A percentile compares a stretch with the other conserved stretches of the same genome.
phyloP scores from a whole-genome alignment of 2,888 invertebrate species.

The Scotopteryx bipunctaria region DNA sequence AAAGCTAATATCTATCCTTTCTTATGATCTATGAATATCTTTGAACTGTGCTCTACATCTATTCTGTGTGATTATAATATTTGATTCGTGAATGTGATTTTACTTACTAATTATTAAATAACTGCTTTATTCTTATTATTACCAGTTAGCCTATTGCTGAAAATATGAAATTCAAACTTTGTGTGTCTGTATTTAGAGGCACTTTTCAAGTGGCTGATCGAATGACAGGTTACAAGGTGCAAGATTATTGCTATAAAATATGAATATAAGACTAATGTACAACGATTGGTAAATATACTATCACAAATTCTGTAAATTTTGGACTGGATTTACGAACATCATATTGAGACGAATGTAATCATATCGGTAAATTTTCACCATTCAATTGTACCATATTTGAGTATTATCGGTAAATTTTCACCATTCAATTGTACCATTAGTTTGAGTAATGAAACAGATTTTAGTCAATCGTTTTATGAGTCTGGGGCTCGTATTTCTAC shows the following conservation, averaged over 20 bases:
- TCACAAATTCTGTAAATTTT: conserved; percentile 77
- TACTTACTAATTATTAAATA: conserved; percentile 43
- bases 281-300: conserved; percentile 68
- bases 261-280: conserved; percentile 66
- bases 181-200: conserved; percentile 65
- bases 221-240: conserved; percentile 57
- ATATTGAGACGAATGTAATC: conserved; percentile 26
- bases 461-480: conserved; percentile 58
- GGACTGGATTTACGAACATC: conserved; percentile 65
- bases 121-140: conserved; percentile 52
- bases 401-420: conserved; percentile 6
- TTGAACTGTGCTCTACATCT: conserved; percentile 70
- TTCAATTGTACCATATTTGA: conserved; percentile 25
- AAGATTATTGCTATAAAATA: conserved; percentile 59
- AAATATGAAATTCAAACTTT: conserved; percentile 47
- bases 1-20: conserved; percentile 63
- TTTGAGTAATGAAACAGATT: conserved; percentile 8
- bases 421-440: conserved; percentile 29
- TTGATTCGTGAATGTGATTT: conserved; percentile 50
- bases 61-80: conserved; percentile 53
- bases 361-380: conserved; percentile 13
- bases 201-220: conserved; percentile 71
- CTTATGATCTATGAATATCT: conserved; percentile 58
- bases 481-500: conserved; percentile 90
- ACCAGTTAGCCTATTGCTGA: conserved; percentile 42